Base-by-base conservation (phyloP, 2,888 invertebrate species). In the Drosophila meridiana region DNA sequence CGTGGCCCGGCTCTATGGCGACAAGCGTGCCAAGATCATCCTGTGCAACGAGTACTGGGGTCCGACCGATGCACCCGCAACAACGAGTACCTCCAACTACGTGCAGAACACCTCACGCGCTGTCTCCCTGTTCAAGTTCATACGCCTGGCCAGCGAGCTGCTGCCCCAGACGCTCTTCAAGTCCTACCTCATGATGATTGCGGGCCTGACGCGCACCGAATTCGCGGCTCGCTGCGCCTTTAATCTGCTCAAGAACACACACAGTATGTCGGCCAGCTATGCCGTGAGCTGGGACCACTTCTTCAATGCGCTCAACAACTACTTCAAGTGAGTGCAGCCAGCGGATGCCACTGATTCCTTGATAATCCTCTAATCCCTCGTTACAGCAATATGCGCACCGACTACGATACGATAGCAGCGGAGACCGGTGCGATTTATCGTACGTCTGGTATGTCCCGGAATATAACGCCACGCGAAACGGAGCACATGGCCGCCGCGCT, bases 81-180 rank as follows among this genome's bases (percentile, higher is more conserved):
- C n/a, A 0, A 36, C 34, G 11, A 32, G 20, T 2, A 11, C 36
- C 9, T 28, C 45, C 26, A 64, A 60, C 26, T 52, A 66, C 5
- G 14, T 67, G 1, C 71, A 64, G 14, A 81, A 94, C 20, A 94
- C 94, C 6, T 95, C 96, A 0, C 94, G 96, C 63, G 95, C 97
- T 62, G 96, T 97, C 7, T 96, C 97, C 0, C 94, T 99, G 45
- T 97, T 96, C 94, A 99, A 98, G 94, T 98, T 99, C 93, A 96
- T 99, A 42, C 95, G 97, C 0, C 94, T 97, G 75, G 97, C 98
- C 50, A 98, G 98, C 53, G 98, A 98, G 93, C 94, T 97, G 91
- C 94, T 98, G 73, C 97, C 97, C 9, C 95, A 97, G 7, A 95
- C 96, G 28, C 93, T 99, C 61, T 97, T 98, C 92, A 96, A 97